Evolutionary conservation across 92 coral and sea anemone species (phyloP).

Genomic region (Blastomussa wellsi): DNA sequence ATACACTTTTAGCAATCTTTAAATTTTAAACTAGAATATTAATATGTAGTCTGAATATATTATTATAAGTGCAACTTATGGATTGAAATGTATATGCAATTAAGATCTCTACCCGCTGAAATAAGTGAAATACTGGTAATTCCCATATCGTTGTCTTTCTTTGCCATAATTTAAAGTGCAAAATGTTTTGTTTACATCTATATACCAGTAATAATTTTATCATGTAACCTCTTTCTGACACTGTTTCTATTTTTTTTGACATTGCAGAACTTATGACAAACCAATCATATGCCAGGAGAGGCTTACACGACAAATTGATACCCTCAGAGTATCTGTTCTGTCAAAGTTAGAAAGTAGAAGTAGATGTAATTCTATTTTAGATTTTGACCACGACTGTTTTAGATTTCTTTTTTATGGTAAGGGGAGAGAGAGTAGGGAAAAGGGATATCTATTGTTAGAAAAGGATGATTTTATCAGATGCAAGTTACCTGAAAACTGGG

Average conservation of each 20-base stretch:
- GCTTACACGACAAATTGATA: constrained; percentile 17
- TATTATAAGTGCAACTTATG: too few relatives aligned
- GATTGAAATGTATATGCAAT: too few relatives aligned
- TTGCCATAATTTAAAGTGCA: too few relatives aligned
- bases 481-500: constrained; percentile 46
- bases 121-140: too few relatives aligned
- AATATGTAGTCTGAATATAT: too few relatives aligned
- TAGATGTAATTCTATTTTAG: constrained; percentile 7
- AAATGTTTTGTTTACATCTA: too few relatives aligned
- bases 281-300: constrained; percentile 35
- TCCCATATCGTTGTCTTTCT: too few relatives aligned
- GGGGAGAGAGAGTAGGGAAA: constrained; percentile 35
- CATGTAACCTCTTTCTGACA: background rate
- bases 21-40: too few relatives aligned
- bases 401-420: constrained; percentile 38
- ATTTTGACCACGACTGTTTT: constrained; percentile 38
- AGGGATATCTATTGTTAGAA: constrained; percentile 33
- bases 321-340: constrained; percentile 6
- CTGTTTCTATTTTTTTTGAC: constrained; percentile 1
- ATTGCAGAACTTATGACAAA: constrained; percentile 40
- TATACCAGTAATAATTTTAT: too few relatives aligned
- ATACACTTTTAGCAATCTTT: too few relatives aligned
- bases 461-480: constrained; percentile 27
- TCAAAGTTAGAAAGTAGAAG: constrained; percentile 10
- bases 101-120: too few relatives aligned